phyloP scores from a whole-genome alignment of 92 coral and sea anemone genomes.

The Desmophyllum pertusum region DNA sequence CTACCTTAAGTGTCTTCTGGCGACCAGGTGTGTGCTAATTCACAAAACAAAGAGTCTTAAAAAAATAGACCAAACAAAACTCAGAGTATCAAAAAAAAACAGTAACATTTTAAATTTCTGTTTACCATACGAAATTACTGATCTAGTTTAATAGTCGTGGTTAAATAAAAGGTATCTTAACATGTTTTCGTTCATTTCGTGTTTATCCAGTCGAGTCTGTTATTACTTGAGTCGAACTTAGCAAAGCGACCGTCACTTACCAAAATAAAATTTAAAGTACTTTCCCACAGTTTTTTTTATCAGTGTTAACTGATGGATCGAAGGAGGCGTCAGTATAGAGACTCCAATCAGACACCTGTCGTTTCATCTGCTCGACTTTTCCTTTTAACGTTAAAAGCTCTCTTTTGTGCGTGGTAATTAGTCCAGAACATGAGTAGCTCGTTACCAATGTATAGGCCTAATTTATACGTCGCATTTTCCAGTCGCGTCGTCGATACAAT shows the following conservation, averaged over 20 bases:
- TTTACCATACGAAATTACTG: neutral
- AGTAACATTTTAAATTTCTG: neutral
- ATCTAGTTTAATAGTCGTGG: neutral
- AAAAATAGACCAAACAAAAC: neutral
- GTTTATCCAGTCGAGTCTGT: neutral
- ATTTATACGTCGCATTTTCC: too few species aligned
- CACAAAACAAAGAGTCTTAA: too few species aligned
- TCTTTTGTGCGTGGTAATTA: slow-evolving; percentile 9
- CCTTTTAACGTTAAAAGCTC: slow-evolving; percentile 1
- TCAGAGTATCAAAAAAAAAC: neutral
- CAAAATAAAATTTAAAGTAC: too few species aligned
- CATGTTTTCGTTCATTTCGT: neutral
- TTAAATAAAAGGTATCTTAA: neutral
- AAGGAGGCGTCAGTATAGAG: too few species aligned
- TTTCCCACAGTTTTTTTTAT: too few species aligned
- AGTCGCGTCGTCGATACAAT: too few species aligned
- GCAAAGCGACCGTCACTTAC: too few species aligned
- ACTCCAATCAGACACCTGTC: slow-evolving; percentile 14
- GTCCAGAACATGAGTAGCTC: slow-evolving; percentile 3
- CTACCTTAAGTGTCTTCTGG: too few species aligned
- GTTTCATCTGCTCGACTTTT: neutral
- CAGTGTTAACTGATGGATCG: too few species aligned
- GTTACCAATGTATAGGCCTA: neutral
- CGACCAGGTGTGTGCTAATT: too few species aligned
- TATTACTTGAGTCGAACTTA: too few species aligned